Base-by-base conservation (phyloP, 2,888 invertebrate species). In the Saturnia japonica region DNA sequence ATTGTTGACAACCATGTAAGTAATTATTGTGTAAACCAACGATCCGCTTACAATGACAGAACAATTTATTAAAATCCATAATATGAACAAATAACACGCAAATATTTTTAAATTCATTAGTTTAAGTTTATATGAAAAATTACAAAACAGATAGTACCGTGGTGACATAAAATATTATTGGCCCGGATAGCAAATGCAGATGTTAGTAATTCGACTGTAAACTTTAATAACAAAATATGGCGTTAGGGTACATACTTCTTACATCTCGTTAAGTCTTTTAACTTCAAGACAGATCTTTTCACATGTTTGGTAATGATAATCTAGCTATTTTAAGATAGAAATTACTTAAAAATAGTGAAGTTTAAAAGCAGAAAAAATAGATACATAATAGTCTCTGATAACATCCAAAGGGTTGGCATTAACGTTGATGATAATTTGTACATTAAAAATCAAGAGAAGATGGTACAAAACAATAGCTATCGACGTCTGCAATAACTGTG, bases 11-110 rank as follows among this genome's bases (percentile, higher is more conserved):
- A 64, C 9, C 40, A 40, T 64, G 40, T 64, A 62, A 62, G 25
- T 62, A 64, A 64, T 64, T 64, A 40, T 40, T 64, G 64, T 40
- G 40, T 40, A 60, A 28, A 40, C 19, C 19, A 40, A 64, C 40
- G 64, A 40, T n/a, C 14, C 16, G 62, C 0, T 62, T 34, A 62
- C 34, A 19, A 62, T 62, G 22, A 22, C 54, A 54, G 54, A 7
- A 47, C 19, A 54, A 54, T 54, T 19, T 22, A 22, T 54, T 34
- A 34, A 34, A 34, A 34, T 34, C 6, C 6, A 34, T 34, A 34
- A 34, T 34, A 34, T 34, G 34, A 34, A 34, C n/a, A n/a, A n/a
- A n/a, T n/a, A n/a, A n/a, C 22, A n/a, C 1, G 54, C 54, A 54
- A 54, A 22, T 11, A 54, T 54, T 54, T 22, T 54, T 19, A 22